These are phyloP conservation scores for Sycophila sp. DNA, from an alignment of 1,140 invertebrate species.

Conservation along the genomic window DNA sequence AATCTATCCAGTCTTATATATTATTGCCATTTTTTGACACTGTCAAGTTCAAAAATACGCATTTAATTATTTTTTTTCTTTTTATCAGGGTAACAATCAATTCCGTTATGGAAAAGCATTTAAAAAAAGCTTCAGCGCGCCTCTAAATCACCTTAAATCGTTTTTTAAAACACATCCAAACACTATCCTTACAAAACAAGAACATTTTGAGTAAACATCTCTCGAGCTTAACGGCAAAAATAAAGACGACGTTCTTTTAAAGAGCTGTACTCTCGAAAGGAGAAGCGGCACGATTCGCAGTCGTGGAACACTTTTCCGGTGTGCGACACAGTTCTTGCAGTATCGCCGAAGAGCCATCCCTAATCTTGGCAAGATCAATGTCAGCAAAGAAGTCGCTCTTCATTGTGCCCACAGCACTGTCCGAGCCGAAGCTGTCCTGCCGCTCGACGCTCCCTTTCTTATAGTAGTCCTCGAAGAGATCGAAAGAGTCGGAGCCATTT, in stretches of 20 bases:
- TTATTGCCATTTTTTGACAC: slow-evolving; percentile 5
- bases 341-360: slow-evolving; percentile 48
- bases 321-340: slow-evolving; percentile 54
- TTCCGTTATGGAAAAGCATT: too few species aligned
- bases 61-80: background rate
- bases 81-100: background rate
- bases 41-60: background rate
- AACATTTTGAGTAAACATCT: too few species aligned
- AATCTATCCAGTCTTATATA: slow-evolving; percentile 19
- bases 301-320: slow-evolving; percentile 51
- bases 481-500: slow-evolving; percentile 16
- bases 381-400: slow-evolving; percentile 64
- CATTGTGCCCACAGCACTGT: slow-evolving; percentile 64
- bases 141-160: background rate
- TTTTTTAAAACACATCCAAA: slow-evolving; percentile 15
- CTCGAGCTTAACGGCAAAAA: too few species aligned
- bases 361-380: slow-evolving; percentile 57
- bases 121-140: background rate
- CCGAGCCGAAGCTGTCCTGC: slow-evolving; percentile 61
- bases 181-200: too few species aligned
- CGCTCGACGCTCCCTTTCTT: slow-evolving; percentile 52
- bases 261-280: slow-evolving; percentile 63
- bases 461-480: slow-evolving; percentile 48
- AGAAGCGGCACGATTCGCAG: slow-evolving; percentile 52
- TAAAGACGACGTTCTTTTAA: slow-evolving; percentile 48